A percentile compares a stretch with the other conserved stretches of the same genome.
These are phyloP conservation scores for Brachymystax lenok DNA, from an alignment of 2,797 vertebrate genomes.

Conservation along the genomic window DNA sequence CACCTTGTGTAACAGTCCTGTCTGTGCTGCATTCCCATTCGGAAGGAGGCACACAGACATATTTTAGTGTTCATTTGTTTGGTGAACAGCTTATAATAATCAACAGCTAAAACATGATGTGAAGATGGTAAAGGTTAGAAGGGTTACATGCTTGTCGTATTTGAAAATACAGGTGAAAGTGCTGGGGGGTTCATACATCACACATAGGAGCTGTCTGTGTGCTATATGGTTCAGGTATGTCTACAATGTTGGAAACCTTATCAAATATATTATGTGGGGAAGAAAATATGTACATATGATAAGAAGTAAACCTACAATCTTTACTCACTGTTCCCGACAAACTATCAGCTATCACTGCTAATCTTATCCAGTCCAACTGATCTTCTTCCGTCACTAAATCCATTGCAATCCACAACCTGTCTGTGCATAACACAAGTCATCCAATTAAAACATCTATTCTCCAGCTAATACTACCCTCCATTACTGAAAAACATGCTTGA, in stretches of 20 bases:
- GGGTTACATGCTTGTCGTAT: too few relatives aligned
- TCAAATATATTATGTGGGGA: too few relatives aligned
- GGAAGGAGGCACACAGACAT: background rate
- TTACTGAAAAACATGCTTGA: background rate
- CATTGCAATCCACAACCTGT: background rate
- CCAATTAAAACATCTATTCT: background rate
- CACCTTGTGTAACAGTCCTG: background rate
- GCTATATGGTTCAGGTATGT: too few relatives aligned
- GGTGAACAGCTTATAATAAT: background rate
- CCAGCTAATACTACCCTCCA: background rate
- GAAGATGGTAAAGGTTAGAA: too few relatives aligned
- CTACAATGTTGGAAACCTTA: too few relatives aligned
- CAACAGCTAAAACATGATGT: too few relatives aligned
- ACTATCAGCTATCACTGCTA: background rate
- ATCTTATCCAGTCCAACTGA: background rate
- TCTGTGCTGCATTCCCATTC: background rate
- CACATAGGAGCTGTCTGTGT: too few relatives aligned
- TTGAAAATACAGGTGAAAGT: too few relatives aligned
- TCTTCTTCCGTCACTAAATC: background rate
- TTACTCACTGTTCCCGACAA: too few relatives aligned
- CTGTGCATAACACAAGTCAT: background rate
- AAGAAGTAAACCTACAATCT: too few relatives aligned
- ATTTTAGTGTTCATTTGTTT: background rate
- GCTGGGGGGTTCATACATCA: too few relatives aligned
- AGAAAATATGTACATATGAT: too few relatives aligned